Conservation (phyloP, 92 coral and sea anemone genomes). For the Porites cylindrica region DNA sequence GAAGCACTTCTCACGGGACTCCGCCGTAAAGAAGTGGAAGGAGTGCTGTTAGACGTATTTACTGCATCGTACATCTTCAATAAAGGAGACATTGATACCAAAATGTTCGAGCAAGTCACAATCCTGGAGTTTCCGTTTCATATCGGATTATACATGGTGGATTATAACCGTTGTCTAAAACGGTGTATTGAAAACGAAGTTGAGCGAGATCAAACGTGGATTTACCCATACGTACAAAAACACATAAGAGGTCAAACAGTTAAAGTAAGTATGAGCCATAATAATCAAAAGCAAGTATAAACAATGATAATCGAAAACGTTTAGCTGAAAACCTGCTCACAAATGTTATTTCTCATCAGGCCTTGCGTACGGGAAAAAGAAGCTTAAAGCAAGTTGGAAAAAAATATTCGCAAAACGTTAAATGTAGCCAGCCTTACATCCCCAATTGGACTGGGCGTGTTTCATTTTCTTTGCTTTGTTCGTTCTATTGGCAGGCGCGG, state of each 20-base stretch:
- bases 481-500: no score
- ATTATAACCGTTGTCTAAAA: background rate
- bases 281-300: no score
- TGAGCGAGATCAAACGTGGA: background rate
- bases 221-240: background rate
- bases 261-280: background rate
- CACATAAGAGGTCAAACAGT: background rate
- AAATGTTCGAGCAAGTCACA: constrained; percentile 12
- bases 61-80: constrained; percentile 10
- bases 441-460: no score
- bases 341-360: no score
- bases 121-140: background rate
- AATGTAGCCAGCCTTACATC: no score
- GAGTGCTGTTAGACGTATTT: constrained; percentile 22
- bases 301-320: no score
- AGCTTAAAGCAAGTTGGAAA: no score
- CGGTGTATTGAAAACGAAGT: background rate
- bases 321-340: no score
- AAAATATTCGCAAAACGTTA: no score
- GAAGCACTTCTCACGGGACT: constrained; percentile 11
- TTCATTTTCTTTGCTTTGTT: no score
- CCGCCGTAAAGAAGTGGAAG: constrained; percentile 7
- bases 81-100: background rate
- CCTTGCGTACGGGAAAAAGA: no score
- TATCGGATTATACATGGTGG: constrained; percentile 10